Percentiles rank a stretch among this genome's conserved stretches.
Evolutionary conservation across 1,140 invertebrate genomes (phyloP).

Genomic region (Pantala flavescens): DNA sequence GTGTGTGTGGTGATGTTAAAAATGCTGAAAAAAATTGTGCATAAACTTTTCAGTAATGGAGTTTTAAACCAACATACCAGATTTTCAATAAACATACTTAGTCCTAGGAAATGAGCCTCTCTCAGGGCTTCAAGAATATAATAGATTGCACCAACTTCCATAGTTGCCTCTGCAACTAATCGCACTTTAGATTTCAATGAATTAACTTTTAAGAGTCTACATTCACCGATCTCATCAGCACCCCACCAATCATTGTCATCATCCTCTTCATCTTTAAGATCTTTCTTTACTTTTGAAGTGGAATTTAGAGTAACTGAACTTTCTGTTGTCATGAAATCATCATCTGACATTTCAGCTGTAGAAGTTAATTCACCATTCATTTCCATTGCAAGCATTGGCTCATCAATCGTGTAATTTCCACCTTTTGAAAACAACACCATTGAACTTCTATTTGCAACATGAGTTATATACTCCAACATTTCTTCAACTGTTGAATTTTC

Average conservation of each 20-base stretch:
- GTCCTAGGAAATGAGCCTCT: conserved; percentile 72
- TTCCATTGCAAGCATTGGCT: neutral
- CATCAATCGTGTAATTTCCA: neutral
- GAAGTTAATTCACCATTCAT: neutral
- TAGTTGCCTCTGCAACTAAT: conserved; percentile 53
- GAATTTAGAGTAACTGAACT: neutral
- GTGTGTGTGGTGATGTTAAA: no score
- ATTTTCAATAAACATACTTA: conserved; percentile 85
- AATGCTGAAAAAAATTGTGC: no score
- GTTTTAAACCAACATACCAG: conserved; percentile 45
- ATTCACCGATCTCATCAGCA: conserved; percentile 40
- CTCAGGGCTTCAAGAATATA: conserved; percentile 71
- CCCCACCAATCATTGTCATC: conserved; percentile 45
- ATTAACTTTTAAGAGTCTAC: conserved; percentile 52
- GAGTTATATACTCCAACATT: neutral
- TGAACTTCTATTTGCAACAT: neutral
- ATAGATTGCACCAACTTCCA: conserved; percentile 62
- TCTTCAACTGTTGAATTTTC: neutral
- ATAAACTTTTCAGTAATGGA: no score
- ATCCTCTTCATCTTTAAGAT: neutral
- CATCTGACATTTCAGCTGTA: neutral
- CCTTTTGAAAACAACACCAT: neutral
- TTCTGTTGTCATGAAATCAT: neutral
- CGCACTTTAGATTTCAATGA: conserved; percentile 48
- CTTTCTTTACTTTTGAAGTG: conserved; percentile 11